Conservation (phyloP, 1,140 invertebrate genomes). For the Drosophila rufa region DNA sequence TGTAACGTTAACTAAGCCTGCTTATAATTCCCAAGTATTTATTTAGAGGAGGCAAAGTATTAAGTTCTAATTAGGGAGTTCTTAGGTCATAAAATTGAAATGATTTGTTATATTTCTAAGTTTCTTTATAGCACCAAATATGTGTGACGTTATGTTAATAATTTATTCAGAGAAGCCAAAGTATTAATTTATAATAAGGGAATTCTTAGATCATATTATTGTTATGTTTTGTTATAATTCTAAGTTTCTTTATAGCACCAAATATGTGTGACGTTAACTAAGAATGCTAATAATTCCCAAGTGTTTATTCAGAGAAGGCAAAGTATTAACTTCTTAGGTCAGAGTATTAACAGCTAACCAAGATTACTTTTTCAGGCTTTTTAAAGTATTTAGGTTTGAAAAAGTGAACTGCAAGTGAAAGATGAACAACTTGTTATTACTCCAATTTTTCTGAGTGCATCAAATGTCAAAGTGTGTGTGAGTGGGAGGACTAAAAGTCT, state of each 20-base stretch:
- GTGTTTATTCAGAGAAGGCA: background rate
- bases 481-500: background rate
- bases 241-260: no score
- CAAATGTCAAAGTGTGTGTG: constrained; percentile 45
- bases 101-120: no score
- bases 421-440: background rate
- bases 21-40: constrained; percentile 1
- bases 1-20: background rate
- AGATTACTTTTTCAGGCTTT: no score
- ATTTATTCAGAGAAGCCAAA: background rate
- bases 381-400: background rate
- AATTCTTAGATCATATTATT: no score
- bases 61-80: no score
- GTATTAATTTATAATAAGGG: no score
- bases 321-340: background rate
- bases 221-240: no score
- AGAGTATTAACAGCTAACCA: background rate
- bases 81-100: no score
- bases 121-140: background rate
- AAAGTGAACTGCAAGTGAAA: background rate
- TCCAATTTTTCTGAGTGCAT: constrained; percentile 45
- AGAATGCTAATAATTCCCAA: no score
- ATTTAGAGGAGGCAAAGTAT: background rate
- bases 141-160: background rate
- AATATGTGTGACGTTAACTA: background rate